Evolutionary conservation across 2,113 vertebrate species (phyloP).

Genomic region (Nesoenas mayeri): DNA sequence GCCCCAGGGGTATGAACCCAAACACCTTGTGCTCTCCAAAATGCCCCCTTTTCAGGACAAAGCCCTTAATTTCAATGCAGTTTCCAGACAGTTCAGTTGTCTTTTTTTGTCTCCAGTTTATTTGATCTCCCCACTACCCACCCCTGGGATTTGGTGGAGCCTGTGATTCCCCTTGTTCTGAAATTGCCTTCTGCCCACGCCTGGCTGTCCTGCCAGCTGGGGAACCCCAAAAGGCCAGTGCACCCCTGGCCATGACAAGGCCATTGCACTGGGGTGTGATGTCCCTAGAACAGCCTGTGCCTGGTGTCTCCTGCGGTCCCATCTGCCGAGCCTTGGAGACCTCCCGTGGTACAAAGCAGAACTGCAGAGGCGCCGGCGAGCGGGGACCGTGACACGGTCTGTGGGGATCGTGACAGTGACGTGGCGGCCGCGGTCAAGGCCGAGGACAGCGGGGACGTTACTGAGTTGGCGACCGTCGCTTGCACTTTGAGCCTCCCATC

Average conservation of each 20-base stretch:
- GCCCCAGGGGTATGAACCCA: background rate
- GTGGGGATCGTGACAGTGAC: rapidly evolving
- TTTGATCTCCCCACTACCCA: no score
- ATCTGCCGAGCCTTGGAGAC: background rate
- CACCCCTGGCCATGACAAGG: background rate
- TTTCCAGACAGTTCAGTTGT: background rate
- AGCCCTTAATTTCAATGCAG: rapidly evolving
- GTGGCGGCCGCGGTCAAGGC: rapidly evolving
- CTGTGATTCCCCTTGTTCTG: no score
- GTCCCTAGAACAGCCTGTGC: background rate
- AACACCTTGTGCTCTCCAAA: background rate
- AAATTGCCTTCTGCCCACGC: background rate
- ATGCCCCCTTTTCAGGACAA: background rate
- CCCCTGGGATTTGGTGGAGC: background rate
- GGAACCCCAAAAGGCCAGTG: background rate
- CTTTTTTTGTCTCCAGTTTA: no score
- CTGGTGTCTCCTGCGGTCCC: background rate
- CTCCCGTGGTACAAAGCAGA: slow-evolving; percentile 9
- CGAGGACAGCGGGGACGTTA: rapidly evolving
- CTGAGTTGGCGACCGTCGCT: rapidly evolving
- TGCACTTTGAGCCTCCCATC: rapidly evolving
- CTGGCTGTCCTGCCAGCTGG: background rate
- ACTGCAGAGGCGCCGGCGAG: background rate
- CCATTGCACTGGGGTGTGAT: background rate
- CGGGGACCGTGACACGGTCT: background rate